A percentile compares a stretch with the other conserved stretches of the same genome.
These are phyloP conservation scores for Eudemis profundana DNA, from an alignment of 2,888 invertebrate genomes.

Conservation along the genomic window DNA sequence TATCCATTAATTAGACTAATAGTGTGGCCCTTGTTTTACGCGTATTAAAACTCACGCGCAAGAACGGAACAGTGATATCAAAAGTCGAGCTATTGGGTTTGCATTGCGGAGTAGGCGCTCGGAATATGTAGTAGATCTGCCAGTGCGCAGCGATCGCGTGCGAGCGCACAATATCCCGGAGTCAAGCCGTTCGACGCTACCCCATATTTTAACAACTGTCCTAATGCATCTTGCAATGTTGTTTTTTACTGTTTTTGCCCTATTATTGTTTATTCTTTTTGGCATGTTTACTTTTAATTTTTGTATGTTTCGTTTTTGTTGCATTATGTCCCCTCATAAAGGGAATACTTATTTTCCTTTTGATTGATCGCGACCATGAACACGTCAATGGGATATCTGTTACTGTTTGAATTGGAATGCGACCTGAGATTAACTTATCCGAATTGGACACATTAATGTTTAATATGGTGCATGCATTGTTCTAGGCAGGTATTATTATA, in stretches of 20 bases:
- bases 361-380: constrained; percentile 52
- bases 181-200: constrained; percentile 77
- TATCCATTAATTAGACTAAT: not conserved
- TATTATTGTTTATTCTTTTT: constrained; percentile 80
- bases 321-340: constrained; percentile 44
- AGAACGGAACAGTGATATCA: not conserved
- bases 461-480: constrained; percentile 31
- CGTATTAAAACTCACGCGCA: not conserved
- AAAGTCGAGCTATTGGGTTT: not conserved
- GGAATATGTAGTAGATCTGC: constrained; percentile 26
- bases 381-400: constrained; percentile 26
- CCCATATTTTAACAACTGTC: constrained; percentile 86
- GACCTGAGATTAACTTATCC: constrained; percentile 12
- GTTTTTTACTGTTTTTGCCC: constrained; percentile 84
- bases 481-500: constrained; percentile 17
- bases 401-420: constrained; percentile 17
- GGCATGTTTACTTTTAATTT: constrained; percentile 82
- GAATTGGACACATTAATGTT: constrained; percentile 10
- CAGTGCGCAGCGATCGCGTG: constrained; percentile 68
- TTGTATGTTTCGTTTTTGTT: constrained; percentile 66
- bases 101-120: not conserved
- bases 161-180: constrained; percentile 74
- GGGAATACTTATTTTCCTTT: constrained; percentile 50
- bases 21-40: not conserved
- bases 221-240: constrained; percentile 86